Base-by-base conservation (phyloP, 1,140 invertebrate genomes). In the Drosophila sp. region DNA sequence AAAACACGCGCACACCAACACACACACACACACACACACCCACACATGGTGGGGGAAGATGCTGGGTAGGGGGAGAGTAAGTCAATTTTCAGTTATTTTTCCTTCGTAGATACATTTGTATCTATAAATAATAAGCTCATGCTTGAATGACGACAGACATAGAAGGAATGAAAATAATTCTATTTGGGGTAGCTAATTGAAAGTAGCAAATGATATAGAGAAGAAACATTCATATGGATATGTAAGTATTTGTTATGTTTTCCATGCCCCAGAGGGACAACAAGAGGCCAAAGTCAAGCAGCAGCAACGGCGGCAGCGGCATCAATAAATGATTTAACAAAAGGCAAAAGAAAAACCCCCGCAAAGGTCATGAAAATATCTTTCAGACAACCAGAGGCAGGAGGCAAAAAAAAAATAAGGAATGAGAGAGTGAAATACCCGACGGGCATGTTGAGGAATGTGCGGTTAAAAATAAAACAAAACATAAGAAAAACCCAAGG, bases 271-370 rank as follows among this genome's bases (percentile, higher is more conserved):
- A 83, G 76, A 83, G 83, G 83, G 70, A 83, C 84, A 71, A 69
- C 73, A 76, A 40, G 41, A 73, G 50, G 50, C 33, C 64, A 78
- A 30, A 73, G 70, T 44, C 65, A 74, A 64, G 67, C 75, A 50
- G 56, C 30, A 11, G 65, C 79, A 54, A 79, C 79, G 60, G 67
- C 75, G 50, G 56, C 30, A 11, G 65, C 79, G 56, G 83, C 79
- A 87, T 89, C 84, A 83, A 87, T 87, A 86, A 86, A 89, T 87
- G 83, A 87, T 87, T 87, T 81, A 81, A 87, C 84, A 87, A 87
- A 80, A 83, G 75, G 74, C 60, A 66, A 60, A 29, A 62, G 50
- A 38, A 69, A 87, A 87, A 86, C 83, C 80, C 83, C 83, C 83
- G 83, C 83, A 87, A 89, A 87, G 83, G 83, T 87, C 83, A 87